A percentile compares a stretch with the other conserved stretches of the same genome.
Evolutionary conservation across 1,140 invertebrate species (phyloP).

Genomic region (Lasioglossum albipes): DNA sequence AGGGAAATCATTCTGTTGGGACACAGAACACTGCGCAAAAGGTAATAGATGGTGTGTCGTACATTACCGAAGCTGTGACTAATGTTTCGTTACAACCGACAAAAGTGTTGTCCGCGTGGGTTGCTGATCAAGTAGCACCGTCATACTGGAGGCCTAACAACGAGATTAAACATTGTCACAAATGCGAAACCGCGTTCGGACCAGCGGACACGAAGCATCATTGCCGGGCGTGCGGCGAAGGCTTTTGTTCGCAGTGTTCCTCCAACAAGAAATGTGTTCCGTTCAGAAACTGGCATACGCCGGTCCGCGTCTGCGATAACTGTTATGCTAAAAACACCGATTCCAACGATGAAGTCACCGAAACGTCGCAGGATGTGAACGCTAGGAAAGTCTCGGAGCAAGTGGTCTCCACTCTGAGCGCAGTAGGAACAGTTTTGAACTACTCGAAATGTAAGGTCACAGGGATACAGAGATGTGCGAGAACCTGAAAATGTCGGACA

Average conservation of each 20-base stretch:
- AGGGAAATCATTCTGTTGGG: slow-evolving; percentile 67
- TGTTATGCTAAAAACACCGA: slow-evolving; percentile 79
- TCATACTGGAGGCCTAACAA: slow-evolving; percentile 91
- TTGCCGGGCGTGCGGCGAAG: slow-evolving; percentile 88
- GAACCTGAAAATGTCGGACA: too few relatives aligned
- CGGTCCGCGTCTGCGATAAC: slow-evolving; percentile 86
- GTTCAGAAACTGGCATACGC: slow-evolving; percentile 83
- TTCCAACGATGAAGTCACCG: slow-evolving; percentile 59
- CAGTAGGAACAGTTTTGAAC: slow-evolving; percentile 81
- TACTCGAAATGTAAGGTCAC: slow-evolving; percentile 79
- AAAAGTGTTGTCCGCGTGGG: slow-evolving; percentile 85
- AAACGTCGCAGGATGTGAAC: slow-evolving; percentile 80
- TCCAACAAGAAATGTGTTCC: slow-evolving; percentile 83
- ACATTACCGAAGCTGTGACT: slow-evolving; percentile 86
- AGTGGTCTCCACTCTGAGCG: slow-evolving; percentile 83
- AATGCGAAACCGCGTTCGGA: slow-evolving; percentile 82
- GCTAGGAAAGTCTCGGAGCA: slow-evolving; percentile 84
- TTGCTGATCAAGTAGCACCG: slow-evolving; percentile 88
- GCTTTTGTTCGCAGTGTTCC: slow-evolving; percentile 86
- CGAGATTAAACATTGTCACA: slow-evolving; percentile 86
- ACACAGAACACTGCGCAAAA: slow-evolving; percentile 87
- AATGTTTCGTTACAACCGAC: slow-evolving; percentile 87
- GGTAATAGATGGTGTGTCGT: slow-evolving; percentile 87
- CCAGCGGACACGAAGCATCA: slow-evolving; percentile 86
- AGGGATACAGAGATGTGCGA: too few relatives aligned